Conservation (phyloP, 2,113 vertebrate genomes). For the Cynopterus brachyotis region DNA sequence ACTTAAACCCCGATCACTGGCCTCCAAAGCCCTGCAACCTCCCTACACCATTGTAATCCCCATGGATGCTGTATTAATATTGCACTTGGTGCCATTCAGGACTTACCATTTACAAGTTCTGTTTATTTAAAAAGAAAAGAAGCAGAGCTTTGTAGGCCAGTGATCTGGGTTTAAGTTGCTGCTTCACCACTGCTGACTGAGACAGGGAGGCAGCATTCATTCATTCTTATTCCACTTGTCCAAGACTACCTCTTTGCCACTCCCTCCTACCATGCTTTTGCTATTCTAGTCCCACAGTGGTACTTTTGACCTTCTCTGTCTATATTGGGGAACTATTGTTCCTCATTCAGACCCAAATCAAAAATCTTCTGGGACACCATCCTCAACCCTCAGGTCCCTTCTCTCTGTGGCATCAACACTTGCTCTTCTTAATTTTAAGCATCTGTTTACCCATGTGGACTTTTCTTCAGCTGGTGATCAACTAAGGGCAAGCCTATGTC, state of each 20-base stretch:
- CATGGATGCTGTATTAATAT: neutral
- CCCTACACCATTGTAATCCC: too few relatives aligned
- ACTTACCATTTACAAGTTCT: fast-evolving
- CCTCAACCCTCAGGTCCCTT: neutral
- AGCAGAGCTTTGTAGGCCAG: neutral
- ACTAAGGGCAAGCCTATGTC: neutral
- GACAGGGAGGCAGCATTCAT: fast-evolving
- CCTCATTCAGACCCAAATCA: neutral
- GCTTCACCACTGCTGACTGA: neutral
- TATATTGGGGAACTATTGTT: neutral
- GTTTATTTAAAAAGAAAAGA: neutral
- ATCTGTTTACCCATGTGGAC: neutral
- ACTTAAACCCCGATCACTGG: neutral
- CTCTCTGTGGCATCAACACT: neutral
- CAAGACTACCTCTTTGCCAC: too few relatives aligned
- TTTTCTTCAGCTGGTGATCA: neutral
- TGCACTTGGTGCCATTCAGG: fast-evolving
- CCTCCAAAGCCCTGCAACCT: fast-evolving
- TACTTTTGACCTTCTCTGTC: neutral
- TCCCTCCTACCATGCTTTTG: too few relatives aligned
- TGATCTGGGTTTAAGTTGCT: neutral
- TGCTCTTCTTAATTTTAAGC: neutral
- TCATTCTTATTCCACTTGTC: fast-evolving
- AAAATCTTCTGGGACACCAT: neutral
- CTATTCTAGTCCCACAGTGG: neutral